Evolutionary conservation across 2,888 invertebrate genomes (phyloP).

Genomic region (Lottia scabra): DNA sequence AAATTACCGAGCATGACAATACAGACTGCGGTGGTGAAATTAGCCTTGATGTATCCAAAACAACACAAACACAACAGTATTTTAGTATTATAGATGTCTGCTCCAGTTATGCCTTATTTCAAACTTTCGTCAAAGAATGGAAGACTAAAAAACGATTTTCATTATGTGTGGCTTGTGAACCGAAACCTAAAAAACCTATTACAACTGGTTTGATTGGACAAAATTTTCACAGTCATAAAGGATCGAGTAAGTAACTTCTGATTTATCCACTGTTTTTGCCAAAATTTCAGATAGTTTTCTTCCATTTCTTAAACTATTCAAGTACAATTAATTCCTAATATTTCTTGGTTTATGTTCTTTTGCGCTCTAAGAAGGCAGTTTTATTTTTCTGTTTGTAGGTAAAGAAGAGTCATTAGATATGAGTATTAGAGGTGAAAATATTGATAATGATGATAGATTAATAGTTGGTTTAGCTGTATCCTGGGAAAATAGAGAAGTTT

Average conservation of each 20-base stretch:
- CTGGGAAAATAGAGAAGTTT: slow-evolving; percentile 67
- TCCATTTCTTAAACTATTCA: no score
- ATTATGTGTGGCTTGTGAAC: slow-evolving; percentile 68
- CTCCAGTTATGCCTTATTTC: slow-evolving; percentile 56
- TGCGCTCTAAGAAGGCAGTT: no score
- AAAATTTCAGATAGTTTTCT: no score
- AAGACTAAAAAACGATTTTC: slow-evolving; percentile 53
- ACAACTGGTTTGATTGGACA: slow-evolving; percentile 48
- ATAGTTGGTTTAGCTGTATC: slow-evolving; percentile 67
- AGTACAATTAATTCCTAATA: no score
- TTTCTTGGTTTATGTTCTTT: no score
- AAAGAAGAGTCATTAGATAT: no score
- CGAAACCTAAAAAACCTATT: slow-evolving; percentile 25
- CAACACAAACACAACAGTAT: slow-evolving; percentile 37
- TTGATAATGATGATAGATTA: slow-evolving; percentile 39
- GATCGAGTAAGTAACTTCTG: no score
- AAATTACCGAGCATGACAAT: no score
- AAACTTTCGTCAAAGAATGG: slow-evolving; percentile 66
- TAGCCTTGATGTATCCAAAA: no score
- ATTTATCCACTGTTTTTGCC: no score
- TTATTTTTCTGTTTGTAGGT: no score
- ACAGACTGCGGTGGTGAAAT: no score
- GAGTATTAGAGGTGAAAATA: slow-evolving; percentile 21
- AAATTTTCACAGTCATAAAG: slow-evolving; percentile 52
- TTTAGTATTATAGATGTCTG: slow-evolving; percentile 68